Percentiles rank a stretch among this genome's conserved stretches.
Conservation (phyloP, 2,113 vertebrate species). For the human region DNA sequence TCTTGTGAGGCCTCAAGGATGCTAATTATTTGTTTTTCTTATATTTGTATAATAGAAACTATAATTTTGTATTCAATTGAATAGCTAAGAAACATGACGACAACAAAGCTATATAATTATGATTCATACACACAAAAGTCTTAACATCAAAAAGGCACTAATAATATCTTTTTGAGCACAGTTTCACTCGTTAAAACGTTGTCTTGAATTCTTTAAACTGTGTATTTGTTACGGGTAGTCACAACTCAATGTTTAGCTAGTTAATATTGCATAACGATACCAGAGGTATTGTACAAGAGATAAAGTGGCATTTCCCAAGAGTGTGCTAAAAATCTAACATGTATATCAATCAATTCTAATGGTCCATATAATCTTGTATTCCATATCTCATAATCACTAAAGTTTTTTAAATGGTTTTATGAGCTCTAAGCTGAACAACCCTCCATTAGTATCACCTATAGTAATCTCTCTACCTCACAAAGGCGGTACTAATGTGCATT, state of each 20-base stretch:
- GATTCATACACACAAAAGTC: background rate
- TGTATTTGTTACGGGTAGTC: background rate
- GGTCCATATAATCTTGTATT: background rate
- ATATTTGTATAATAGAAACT: background rate
- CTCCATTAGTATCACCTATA: background rate
- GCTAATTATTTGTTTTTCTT: conserved; percentile 7
- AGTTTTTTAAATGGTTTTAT: background rate
- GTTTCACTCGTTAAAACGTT: background rate
- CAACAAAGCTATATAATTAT: background rate
- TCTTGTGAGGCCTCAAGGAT: background rate
- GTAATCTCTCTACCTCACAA: background rate
- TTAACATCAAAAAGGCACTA: background rate
- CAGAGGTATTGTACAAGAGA: background rate
- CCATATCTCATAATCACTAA: background rate
- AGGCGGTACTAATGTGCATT: background rate
- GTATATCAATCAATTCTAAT: background rate
- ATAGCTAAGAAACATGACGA: background rate
- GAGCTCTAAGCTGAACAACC: background rate
- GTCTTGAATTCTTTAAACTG: background rate
- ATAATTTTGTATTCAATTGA: conserved; percentile 20
- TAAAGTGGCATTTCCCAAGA: background rate
- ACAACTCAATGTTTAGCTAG: background rate
- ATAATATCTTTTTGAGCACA: background rate
- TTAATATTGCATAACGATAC: background rate
- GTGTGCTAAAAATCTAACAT: background rate